Base-by-base conservation (phyloP, 1,140 invertebrate species). In the Helicorthomorpha holstii region DNA sequence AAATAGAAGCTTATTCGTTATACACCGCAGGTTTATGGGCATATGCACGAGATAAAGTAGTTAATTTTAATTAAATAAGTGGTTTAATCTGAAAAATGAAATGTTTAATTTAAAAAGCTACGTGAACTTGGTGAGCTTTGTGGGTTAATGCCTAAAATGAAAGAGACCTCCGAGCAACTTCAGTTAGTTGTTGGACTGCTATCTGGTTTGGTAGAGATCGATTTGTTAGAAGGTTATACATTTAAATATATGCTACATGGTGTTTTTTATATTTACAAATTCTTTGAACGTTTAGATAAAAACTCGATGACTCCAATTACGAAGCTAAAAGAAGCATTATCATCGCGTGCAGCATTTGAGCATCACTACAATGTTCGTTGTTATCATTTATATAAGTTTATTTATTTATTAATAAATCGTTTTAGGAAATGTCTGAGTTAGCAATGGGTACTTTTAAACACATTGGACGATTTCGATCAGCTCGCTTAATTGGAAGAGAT, bases 361-460 rank as follows among this genome's bases (percentile, higher is more conserved):
- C 85, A 85, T 63, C 82, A 90, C 57, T 96, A 95, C 64, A 68
- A 96, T 52, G 79, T 80, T 69, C 68, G 61, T 62, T 34, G 26
- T 43, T 19, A 46, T 21, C 21, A 22, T 46, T 25, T 46, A 4
- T 7, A 7, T 7, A 34, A 34, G 7, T 34, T 16, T 34, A 7
- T 34, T 16, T 34, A 7, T 34, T 34, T 16, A 34, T 7, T 7
- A 34, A 34, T 16, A 34, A 7, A 7, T 34, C 7, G 7, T 34
- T 64, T 47, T 57, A 78, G 76, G 91, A 95, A 66, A 69, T 96
- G 43, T 85, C 89, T 7, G 93, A 97, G 68, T 69, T 95, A 53
- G 89, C 91, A 1, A 93, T 95, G 78, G 88, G 91, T 43, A 96
- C 91, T 1, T 96, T 88, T 61, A 98, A 98, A 65, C 90, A 96